Percentiles rank a stretch among this genome's conserved stretches.
Evolutionary conservation across 1,140 invertebrate species (phyloP).

Genomic region (Seison nebaliae): DNA sequence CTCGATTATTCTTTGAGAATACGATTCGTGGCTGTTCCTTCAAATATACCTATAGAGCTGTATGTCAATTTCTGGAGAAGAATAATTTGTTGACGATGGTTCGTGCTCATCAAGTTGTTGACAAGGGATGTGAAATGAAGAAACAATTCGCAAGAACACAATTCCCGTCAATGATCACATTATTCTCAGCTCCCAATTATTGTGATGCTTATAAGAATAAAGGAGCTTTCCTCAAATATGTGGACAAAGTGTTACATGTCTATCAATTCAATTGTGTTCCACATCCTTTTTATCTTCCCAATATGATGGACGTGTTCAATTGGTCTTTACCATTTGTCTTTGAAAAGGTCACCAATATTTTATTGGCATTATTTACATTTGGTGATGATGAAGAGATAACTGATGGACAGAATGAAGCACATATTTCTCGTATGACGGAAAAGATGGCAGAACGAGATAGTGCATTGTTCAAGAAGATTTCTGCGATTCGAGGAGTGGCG

Average conservation of each 20-base stretch:
- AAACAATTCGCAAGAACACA: neutral
- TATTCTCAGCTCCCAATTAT: slow-evolving; percentile 12
- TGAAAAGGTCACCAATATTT: slow-evolving; percentile 3
- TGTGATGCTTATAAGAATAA: slow-evolving; percentile 12
- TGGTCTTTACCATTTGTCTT: slow-evolving; percentile 10
- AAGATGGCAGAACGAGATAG: too few species aligned
- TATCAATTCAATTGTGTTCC: neutral
- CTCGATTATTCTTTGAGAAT: slow-evolving; percentile 17
- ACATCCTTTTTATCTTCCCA: slow-evolving; percentile 11
- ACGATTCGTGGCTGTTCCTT: slow-evolving; percentile 32
- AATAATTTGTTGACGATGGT: slow-evolving; percentile 83
- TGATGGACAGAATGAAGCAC: too few species aligned
- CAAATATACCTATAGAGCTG: slow-evolving; percentile 33
- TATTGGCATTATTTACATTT: slow-evolving; percentile 68
- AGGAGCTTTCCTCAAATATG: slow-evolving; percentile 5
- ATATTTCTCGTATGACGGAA: too few species aligned
- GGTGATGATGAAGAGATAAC: too few species aligned
- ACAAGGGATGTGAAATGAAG: slow-evolving; percentile 1
- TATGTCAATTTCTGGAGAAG: slow-evolving; percentile 57
- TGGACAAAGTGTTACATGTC: neutral
- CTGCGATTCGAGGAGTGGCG: slow-evolving; percentile 1
- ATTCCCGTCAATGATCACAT: slow-evolving; percentile 8
- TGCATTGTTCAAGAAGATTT: neutral
- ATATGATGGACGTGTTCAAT: slow-evolving; percentile 4
- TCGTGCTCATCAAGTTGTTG: slow-evolving; percentile 59